Evolutionary conservation across 2,888 invertebrate genomes (phyloP).

Genomic region (Caenorhabditis panamensis): DNA sequence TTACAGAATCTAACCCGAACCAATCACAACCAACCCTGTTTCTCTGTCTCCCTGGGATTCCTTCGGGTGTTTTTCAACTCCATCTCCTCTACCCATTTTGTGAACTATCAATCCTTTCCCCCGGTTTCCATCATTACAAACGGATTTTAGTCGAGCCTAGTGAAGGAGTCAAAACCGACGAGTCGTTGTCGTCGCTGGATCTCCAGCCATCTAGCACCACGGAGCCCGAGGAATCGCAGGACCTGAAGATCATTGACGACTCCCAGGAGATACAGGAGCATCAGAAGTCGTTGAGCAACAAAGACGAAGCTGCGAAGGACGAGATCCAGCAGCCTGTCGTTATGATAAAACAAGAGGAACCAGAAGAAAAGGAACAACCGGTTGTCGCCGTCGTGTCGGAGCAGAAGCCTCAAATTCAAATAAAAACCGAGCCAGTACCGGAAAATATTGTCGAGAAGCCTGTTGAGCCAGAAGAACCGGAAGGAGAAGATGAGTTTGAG

Average conservation of each 20-base stretch:
- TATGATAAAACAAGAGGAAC: too few relatives aligned
- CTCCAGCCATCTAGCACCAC: not conserved
- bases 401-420: not conserved
- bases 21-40: too few relatives aligned
- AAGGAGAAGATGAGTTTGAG: conserved; percentile 21
- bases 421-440: not conserved
- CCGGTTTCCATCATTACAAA: not conserved
- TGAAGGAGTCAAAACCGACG: conserved; percentile 10
- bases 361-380: too few relatives aligned
- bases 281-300: not conserved
- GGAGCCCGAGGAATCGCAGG: conserved; percentile 3
- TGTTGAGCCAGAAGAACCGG: conserved; percentile 53
- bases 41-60: too few relatives aligned
- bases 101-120: too few relatives aligned
- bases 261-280: not conserved
- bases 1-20: not conserved
- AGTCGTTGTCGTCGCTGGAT: not conserved
- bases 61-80: too few relatives aligned
- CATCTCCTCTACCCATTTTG: too few relatives aligned
- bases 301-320: too few relatives aligned
- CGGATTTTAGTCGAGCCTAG: conserved; percentile 1
- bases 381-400: not conserved
- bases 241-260: conserved; percentile 1
- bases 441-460: conserved; percentile 15
- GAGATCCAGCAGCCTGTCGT: too few relatives aligned